Base-by-base conservation (phyloP, 1,140 invertebrate species). In the Ips typographus region DNA sequence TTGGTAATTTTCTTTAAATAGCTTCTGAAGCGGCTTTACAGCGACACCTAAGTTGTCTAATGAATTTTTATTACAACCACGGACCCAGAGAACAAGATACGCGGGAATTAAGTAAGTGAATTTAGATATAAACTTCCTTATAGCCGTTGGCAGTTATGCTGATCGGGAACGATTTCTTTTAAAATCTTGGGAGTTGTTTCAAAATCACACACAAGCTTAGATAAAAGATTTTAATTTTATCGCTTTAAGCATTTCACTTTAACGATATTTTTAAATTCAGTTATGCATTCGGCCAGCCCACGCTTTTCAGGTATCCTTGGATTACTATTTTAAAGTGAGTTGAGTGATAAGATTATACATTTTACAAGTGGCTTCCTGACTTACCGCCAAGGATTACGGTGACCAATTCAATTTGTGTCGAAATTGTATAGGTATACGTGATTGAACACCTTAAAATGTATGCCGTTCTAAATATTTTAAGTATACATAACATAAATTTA, bases 281-380 rank as follows among this genome's bases (percentile, higher is more conserved):
- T 40, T 40, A 49, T 47, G 60, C 39, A 62, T 62, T 62, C 41
- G 51, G 38, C 42, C 53, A 7, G 37, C 61, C 61, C 51, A 63
- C 61, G 47, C 47, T 7, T 22, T 22, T 49, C 44, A 49, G 6
- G 44, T 52, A 8, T 37, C 38, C 47, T 52, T 59, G 57, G 8
- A 49, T 63, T 63, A 63, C 8, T 63, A 52, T 63, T 52, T 63
- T 63, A 37, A 52, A 63, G 53, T n/a, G 7, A 52, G 49, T 37
- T 52, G 61, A 63, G 8, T 63, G 61, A 63, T 63, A 52, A 63
- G 61, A 63, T 49, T 61, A 61, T 36, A n/a, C 47, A 40, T 63
- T 63, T 61, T 53, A 63, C 44, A 7, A 52, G 61, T 52, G 47
- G n/a, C 44, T 49, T 49, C 44, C 44, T 49, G 44, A 22, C 22